A percentile compares a stretch with the other conserved stretches of the same genome.
phyloP scores from a whole-genome alignment of 2,888 invertebrate genomes.

The Amphipoea oculea region DNA sequence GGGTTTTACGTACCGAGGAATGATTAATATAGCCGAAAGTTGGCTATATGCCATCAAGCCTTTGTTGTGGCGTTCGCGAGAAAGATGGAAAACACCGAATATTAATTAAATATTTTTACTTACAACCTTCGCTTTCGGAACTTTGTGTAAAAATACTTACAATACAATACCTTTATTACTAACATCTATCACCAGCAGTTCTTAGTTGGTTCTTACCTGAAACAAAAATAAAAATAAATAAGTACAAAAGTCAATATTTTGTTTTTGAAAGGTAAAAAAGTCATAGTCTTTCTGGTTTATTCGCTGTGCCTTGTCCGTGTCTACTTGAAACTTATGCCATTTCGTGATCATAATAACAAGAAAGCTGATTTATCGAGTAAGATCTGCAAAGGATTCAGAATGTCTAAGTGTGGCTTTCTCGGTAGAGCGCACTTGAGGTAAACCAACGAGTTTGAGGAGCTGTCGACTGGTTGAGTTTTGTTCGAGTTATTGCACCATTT shows the following conservation, averaged over 20 bases:
- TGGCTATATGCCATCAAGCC: conserved; percentile 81
- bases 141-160: not conserved
- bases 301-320: conserved; percentile 34
- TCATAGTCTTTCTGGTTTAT: conserved; percentile 1
- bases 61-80: conserved; percentile 79
- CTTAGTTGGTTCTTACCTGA: conserved; percentile 75
- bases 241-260: conserved; percentile 13
- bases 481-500: conserved; percentile 80
- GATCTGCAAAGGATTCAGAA: conserved; percentile 79
- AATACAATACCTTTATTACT: conserved; percentile 30
- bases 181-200: not conserved
- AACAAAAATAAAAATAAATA: conserved; percentile 71
- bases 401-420: conserved; percentile 81
- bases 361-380: conserved; percentile 78
- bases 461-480: conserved; percentile 77
- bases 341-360: conserved; percentile 72
- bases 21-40: conserved; percentile 82
- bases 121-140: conserved; percentile 14
- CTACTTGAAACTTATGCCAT: conserved; percentile 63
- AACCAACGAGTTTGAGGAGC: conserved; percentile 79
- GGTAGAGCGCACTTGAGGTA: conserved; percentile 82
- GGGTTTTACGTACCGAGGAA: conserved; percentile 77
- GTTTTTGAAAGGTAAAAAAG: conserved; percentile 21
- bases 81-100: conserved; percentile 71
- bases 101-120: conserved; percentile 65